Evolutionary conservation across 2,888 invertebrate species (phyloP).

Genomic region (Drosophila colorata): DNA sequence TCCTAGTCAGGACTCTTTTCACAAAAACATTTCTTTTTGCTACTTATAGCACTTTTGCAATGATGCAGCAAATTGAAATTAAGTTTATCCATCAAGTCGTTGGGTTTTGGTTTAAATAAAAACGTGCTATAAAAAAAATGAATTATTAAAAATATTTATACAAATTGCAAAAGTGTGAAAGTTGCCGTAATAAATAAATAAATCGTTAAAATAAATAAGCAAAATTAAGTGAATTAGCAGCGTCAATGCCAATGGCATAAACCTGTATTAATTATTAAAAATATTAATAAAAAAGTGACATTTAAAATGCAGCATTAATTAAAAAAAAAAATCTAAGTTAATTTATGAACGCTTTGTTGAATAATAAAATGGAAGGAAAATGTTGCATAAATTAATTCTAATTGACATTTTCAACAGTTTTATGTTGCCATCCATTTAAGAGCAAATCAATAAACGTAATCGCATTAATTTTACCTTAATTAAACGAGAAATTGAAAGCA

Average conservation of each 20-base stretch:
- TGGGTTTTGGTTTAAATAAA: neutral
- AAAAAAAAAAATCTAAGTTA: conserved; percentile 35
- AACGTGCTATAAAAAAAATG: conserved; percentile 4
- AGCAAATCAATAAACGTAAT: conserved; percentile 62
- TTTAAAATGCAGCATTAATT: conserved; percentile 13
- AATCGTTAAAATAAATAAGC: conserved; percentile 32
- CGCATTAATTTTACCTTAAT: conserved; percentile 64
- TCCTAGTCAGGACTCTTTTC: neutral
- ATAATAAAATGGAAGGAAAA: conserved; percentile 3
- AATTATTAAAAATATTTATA: conserved; percentile 2
- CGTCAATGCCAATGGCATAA: conserved; percentile 14
- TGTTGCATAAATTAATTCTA: conserved; percentile 59
- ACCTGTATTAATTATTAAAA: conserved; percentile 15
- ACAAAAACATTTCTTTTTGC: neutral
- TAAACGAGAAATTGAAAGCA: conserved; percentile 58
- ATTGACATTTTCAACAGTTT: conserved; percentile 67
- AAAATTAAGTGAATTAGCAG: conserved; percentile 46
- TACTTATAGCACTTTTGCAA: conserved; percentile 27
- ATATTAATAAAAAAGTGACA: conserved; percentile 11
- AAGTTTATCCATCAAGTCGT: neutral
- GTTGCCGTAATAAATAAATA: conserved; percentile 10
- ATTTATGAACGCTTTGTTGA: conserved; percentile 36
- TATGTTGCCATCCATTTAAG: conserved; percentile 47
- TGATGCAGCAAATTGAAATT: conserved; percentile 14
- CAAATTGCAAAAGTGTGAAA: conserved; percentile 24